Base-by-base conservation (phyloP, 2,113 vertebrate genomes). In the Aix galericulata region DNA sequence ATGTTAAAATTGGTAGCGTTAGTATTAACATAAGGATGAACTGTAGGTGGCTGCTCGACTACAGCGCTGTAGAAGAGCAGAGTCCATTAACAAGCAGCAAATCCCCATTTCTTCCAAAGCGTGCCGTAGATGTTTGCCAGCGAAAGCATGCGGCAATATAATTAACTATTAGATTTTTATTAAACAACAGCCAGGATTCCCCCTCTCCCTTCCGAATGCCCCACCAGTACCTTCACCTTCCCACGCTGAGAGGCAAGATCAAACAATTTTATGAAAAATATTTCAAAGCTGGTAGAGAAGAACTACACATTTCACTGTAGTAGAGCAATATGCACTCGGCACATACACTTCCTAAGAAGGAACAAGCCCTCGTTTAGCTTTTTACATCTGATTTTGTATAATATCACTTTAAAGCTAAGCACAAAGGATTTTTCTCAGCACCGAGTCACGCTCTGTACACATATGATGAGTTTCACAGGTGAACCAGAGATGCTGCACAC, bases 51-150 rank as follows among this genome's bases (percentile, higher is more conserved):
- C 94, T 97, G 94, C 82, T 96, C 2, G n/a, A 96, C 92, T 98
- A 98, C 97, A 96, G 97, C 67, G 97, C 97, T 97, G 96, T 97
- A 97, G 98, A 98, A 98, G 97, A 91, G 84, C 82, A 85, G 76
- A 89, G 90, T 84, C 91, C 60, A 68, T 95, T 93, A 95, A 75
- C 67, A 89, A 94, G 86, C 62, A 90, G 87, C 64, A 86, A 81
- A 46, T 40, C 50, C 22, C 48, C 5, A n/a, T 59, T 29, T 52
- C 7, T 36, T 53, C 88, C 81, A n/a, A 86, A 89, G 66, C 11
- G 53, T 86, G 48, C 48, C 72, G 56, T 88, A 92, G 81, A 88
- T 68, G 36, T 63, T 93, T 86, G 78, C 80, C 86, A 84, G 84
- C 60, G 55, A 92, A 88, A 93, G 68, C n/a, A 62, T 15, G 36